Conservation (phyloP, 2,797 vertebrate genomes). For the Dryobates pubescens region DNA sequence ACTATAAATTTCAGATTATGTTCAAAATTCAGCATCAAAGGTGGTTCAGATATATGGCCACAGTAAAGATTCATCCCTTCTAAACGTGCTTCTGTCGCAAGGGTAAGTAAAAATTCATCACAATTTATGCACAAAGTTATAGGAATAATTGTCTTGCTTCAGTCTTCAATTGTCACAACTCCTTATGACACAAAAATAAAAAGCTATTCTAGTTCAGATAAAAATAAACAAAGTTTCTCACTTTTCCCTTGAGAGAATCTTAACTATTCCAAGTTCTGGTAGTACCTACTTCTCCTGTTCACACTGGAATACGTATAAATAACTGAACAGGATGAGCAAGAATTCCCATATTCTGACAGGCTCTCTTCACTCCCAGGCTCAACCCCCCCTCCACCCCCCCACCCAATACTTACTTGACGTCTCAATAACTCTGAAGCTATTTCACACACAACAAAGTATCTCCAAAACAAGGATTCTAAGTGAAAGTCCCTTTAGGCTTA, state of each 20-base stretch:
- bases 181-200: not conserved
- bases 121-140: slow-evolving; percentile 55
- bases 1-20: slow-evolving; percentile 30
- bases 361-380: not conserved
- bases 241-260: not conserved
- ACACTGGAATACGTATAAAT: not conserved
- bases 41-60: slow-evolving; percentile 3
- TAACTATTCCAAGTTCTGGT: not conserved
- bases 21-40: slow-evolving; percentile 36
- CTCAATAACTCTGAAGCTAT: not conserved
- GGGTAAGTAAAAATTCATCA: slow-evolving; percentile 55
- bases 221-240: not conserved
- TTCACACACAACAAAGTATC: not conserved
- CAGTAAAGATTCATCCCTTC: slow-evolving; percentile 35
- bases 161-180: not conserved
- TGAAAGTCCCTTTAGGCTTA: not conserved
- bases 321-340: not conserved
- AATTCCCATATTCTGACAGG: not conserved
- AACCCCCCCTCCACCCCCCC: not conserved
- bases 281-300: not conserved
- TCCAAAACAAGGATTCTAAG: not conserved
- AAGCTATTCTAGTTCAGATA: not conserved
- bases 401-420: not conserved
- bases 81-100: slow-evolving; percentile 15
- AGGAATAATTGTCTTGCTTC: slow-evolving; percentile 1